phyloP scores from a whole-genome alignment of 1,140 invertebrate species.

The Hesperophylax magnus region DNA sequence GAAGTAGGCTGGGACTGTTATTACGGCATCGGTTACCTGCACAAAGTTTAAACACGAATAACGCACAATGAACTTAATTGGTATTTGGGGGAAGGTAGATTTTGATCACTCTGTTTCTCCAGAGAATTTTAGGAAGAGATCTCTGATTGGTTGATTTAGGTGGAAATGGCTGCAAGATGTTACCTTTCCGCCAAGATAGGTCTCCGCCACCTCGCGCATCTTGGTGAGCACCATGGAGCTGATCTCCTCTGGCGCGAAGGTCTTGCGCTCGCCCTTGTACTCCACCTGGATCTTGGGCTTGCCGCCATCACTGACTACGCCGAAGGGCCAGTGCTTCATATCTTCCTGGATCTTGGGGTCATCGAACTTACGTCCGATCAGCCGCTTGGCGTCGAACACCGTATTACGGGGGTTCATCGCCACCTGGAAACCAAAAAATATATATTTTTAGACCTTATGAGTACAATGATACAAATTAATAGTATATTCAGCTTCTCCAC shows the following conservation, averaged over 20 bases:
- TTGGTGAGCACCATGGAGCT: slow-evolving; percentile 88
- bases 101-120: background rate
- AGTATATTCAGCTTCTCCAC: too few relatives aligned
- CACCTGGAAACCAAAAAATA: slow-evolving; percentile 63
- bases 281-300: slow-evolving; percentile 85
- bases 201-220: slow-evolving; percentile 81
- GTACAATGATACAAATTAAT: too few relatives aligned
- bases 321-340: slow-evolving; percentile 87
- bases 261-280: slow-evolving; percentile 83
- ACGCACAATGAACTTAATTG: background rate
- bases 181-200: slow-evolving; percentile 71
- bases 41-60: background rate
- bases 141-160: too few relatives aligned
- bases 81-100: too few relatives aligned
- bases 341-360: slow-evolving; percentile 83
- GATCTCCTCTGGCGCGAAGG: slow-evolving; percentile 88
- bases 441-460: too few relatives aligned
- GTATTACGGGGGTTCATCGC: slow-evolving; percentile 91
- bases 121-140: background rate
- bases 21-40: slow-evolving; percentile 75
- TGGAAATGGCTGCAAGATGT: too few relatives aligned
- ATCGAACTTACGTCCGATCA: slow-evolving; percentile 84
- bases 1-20: slow-evolving; percentile 80
- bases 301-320: slow-evolving; percentile 76
- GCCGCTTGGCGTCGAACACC: slow-evolving; percentile 86